Conservation (phyloP, 2,888 invertebrate genomes). For the Eurytoma adleriae region DNA sequence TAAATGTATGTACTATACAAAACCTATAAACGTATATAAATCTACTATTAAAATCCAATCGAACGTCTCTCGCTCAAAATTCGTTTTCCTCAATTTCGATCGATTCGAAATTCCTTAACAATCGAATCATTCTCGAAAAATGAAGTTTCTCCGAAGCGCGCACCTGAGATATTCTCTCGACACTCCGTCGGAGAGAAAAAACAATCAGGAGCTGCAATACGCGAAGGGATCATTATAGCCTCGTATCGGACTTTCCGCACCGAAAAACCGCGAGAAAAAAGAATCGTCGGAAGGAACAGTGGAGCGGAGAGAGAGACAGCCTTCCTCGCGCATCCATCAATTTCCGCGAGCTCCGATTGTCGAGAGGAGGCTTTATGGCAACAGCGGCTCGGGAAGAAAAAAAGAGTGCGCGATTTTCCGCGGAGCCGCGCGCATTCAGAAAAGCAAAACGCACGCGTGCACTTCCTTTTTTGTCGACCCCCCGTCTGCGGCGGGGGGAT, state of each 20-base stretch:
- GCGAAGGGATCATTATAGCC: conserved; percentile 14
- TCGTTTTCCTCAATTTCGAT: no score
- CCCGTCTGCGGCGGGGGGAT: background rate
- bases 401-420: background rate
- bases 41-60: no score
- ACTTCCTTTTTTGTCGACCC: conserved; percentile 15
- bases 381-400: background rate
- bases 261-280: conserved; percentile 21
- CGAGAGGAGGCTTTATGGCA: conserved; percentile 4
- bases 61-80: no score
- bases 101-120: no score
- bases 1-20: no score
- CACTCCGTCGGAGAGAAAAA: no score
- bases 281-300: background rate
- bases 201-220: background rate
- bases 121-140: no score
- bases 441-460: conserved; percentile 29
- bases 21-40: no score
- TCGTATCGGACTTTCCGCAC: conserved; percentile 21
- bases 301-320: conserved; percentile 4
- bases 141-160: no score
- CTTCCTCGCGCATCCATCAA: conserved; percentile 33
- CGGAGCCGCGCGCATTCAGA: conserved; percentile 25
- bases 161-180: background rate
- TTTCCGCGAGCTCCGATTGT: conserved; percentile 31